Percentiles rank a stretch among this genome's conserved stretches.
phyloP scores from a whole-genome alignment of 2,113 vertebrate genomes.

The Chitala chitala region DNA sequence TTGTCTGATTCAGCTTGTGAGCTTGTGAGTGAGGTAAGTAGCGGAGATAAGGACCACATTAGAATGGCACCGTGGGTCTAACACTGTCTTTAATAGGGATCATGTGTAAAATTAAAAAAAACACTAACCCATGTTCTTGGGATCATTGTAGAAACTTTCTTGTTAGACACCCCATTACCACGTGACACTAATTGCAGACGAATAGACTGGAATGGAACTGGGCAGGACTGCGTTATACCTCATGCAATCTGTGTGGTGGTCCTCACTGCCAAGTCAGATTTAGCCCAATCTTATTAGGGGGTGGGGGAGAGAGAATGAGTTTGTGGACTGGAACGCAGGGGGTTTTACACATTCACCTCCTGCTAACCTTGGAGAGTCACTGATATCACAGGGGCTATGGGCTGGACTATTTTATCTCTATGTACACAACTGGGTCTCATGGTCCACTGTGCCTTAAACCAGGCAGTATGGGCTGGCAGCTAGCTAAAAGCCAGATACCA shows the following conservation, averaged over 20 bases:
- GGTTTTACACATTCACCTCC: constrained; percentile 24
- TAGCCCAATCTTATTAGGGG: constrained; percentile 40
- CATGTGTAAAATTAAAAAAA: constrained; percentile 39
- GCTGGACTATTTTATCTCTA: constrained; percentile 3
- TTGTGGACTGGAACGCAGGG: constrained; percentile 52
- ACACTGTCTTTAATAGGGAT: constrained; percentile 20
- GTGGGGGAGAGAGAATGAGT: constrained; percentile 25
- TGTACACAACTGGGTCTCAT: neutral
- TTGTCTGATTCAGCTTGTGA: neutral
- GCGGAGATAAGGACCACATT: constrained; percentile 10
- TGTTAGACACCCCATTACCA: constrained; percentile 22
- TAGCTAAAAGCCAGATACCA: neutral
- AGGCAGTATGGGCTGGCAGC: neutral
- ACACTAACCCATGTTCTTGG: constrained; percentile 28
- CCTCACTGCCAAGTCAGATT: constrained; percentile 61
- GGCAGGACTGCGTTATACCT: constrained; percentile 59
- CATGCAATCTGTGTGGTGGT: constrained; percentile 59
- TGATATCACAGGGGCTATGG: neutral
- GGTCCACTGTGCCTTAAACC: neutral
- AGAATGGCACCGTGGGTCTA: too few species aligned
- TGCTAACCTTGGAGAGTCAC: neutral
- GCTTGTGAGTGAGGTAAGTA: neutral
- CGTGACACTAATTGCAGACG: constrained; percentile 18
- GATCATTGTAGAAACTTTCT: neutral
- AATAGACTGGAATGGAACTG: constrained; percentile 57